A percentile compares a stretch with the other conserved stretches of the same genome.
Conservation (phyloP, 2,888 invertebrate species). For the Perizoma flavofasciatum region DNA sequence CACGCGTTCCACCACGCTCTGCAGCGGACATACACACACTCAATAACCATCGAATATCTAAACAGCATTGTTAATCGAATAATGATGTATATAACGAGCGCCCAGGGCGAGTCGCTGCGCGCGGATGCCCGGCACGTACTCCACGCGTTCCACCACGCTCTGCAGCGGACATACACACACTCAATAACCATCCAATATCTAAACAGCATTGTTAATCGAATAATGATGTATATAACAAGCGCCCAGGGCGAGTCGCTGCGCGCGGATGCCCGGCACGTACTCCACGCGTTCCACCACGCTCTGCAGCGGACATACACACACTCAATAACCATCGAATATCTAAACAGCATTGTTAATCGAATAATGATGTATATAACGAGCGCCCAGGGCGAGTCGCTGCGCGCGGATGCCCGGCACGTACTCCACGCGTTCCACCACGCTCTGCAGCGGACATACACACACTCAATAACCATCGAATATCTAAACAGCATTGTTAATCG, state of each 20-base stretch:
- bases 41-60: too few relatives aligned
- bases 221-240: too few relatives aligned
- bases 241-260: constrained; percentile 90
- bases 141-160: constrained; percentile 95
- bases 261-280: constrained; percentile 88
- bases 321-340: too few relatives aligned
- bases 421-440: constrained; percentile 94
- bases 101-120: constrained; percentile 90
- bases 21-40: constrained; percentile 43
- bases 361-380: too few relatives aligned
- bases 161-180: constrained; percentile 60
- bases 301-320: constrained; percentile 73
- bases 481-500: too few relatives aligned
- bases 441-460: constrained; percentile 79
- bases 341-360: too few relatives aligned
- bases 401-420: constrained; percentile 89
- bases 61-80: too few relatives aligned
- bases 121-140: constrained; percentile 89
- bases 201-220: too few relatives aligned
- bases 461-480: too few relatives aligned
- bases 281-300: constrained; percentile 95
- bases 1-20: constrained; percentile 96
- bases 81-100: too few relatives aligned
- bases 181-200: too few relatives aligned
- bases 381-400: constrained; percentile 91